A percentile compares a stretch with the other conserved stretches of the same genome.
phyloP scores from a whole-genome alignment of 1,140 invertebrate genomes.

The Cherax quadricarinatus region DNA sequence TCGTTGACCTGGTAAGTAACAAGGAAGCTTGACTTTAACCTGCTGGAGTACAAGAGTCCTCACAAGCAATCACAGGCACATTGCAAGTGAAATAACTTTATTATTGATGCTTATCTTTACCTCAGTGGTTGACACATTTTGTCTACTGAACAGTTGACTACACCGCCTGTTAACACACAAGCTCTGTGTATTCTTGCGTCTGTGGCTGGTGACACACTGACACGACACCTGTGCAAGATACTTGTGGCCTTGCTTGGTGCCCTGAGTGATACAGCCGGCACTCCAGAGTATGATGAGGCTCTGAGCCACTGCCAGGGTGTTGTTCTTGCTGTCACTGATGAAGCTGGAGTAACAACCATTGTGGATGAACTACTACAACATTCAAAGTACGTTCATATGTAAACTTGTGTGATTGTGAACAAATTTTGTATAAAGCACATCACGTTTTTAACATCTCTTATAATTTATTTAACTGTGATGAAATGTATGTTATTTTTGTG shows the following conservation, averaged over 20 bases:
- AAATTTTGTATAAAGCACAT: background rate
- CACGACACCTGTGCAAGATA: slow-evolving; percentile 92
- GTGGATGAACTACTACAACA: slow-evolving; percentile 93
- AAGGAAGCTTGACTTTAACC: too few relatives aligned
- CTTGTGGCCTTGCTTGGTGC: slow-evolving; percentile 91
- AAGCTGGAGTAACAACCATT: slow-evolving; percentile 89
- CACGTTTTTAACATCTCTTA: too few relatives aligned
- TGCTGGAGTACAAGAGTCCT: too few relatives aligned
- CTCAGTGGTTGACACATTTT: too few relatives aligned
- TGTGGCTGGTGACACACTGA: slow-evolving; percentile 95
- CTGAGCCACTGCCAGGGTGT: slow-evolving; percentile 89
- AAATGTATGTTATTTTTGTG: too few relatives aligned
- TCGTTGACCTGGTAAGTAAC: too few relatives aligned
- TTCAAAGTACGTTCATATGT: slow-evolving; percentile 80
- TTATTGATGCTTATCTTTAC: too few relatives aligned
- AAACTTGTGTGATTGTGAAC: background rate
- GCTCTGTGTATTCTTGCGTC: slow-evolving; percentile 94
- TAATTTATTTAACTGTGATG: too few relatives aligned
- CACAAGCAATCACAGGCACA: too few relatives aligned
- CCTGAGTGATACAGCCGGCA: slow-evolving; percentile 82
- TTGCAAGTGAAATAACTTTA: too few relatives aligned
- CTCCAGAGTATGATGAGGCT: slow-evolving; percentile 84
- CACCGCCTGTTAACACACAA: slow-evolving; percentile 91
- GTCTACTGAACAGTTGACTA: slow-evolving; percentile 83
- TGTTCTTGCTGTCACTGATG: slow-evolving; percentile 91